phyloP scores from a whole-genome alignment of 2,113 vertebrate species.

The Eudyptes chrysolophus region DNA sequence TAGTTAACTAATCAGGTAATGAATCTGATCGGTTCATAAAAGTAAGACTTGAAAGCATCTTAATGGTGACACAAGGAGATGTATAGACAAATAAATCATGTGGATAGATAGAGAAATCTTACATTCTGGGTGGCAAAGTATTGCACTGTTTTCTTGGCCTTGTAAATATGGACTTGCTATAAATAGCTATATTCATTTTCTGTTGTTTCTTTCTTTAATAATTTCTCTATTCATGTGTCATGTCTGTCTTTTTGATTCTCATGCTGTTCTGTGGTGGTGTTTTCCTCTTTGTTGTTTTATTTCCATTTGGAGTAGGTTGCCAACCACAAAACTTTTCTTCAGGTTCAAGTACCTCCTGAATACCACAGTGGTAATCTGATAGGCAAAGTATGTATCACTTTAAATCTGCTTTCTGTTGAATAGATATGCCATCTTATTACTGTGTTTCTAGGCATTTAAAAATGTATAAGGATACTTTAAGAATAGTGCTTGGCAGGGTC shows the following conservation, averaged over 20 bases:
- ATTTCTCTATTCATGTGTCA: constrained; percentile 34
- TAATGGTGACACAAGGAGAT: neutral
- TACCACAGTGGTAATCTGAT: constrained; percentile 83
- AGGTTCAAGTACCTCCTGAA: constrained; percentile 82
- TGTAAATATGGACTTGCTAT: neutral
- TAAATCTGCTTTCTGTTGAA: constrained; percentile 13
- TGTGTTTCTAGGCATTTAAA: neutral
- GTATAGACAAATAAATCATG: neutral
- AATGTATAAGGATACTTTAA: neutral
- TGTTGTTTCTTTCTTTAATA: constrained; percentile 31
- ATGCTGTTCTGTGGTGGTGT: constrained; percentile 33
- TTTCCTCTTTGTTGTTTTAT: constrained; percentile 32
- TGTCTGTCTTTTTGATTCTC: constrained; percentile 9
- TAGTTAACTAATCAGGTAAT: neutral
- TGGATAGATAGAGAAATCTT: neutral
- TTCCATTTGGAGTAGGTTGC: constrained; percentile 74
- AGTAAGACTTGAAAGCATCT: neutral
- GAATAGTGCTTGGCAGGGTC: neutral
- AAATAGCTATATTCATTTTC: neutral
- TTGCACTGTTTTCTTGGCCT: neutral
- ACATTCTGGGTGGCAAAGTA: neutral
- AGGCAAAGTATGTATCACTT: constrained; percentile 84
- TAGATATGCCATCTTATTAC: neutral
- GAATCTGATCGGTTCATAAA: neutral
- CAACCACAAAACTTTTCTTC: constrained; percentile 76